Conservation (phyloP, 2,888 invertebrate genomes). For the Rapana venosa region DNA sequence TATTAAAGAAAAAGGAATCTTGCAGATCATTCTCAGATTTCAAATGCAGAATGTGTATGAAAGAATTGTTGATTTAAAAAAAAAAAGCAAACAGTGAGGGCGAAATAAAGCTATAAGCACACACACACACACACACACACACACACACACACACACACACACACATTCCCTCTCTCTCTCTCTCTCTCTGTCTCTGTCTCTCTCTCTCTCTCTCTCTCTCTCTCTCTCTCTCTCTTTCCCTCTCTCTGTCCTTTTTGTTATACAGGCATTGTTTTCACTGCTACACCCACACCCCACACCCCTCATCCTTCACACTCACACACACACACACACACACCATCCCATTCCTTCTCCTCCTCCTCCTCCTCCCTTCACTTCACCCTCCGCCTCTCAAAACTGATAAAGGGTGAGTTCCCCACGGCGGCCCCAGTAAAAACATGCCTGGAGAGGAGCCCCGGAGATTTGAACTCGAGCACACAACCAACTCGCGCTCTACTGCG, state of each 20-base stretch:
- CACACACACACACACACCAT: background rate
- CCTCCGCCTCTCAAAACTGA: background rate
- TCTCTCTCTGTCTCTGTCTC: too few relatives aligned
- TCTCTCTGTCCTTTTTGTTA: too few relatives aligned
- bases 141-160: too few relatives aligned
- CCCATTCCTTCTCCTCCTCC: background rate
- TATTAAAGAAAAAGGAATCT: too few relatives aligned
- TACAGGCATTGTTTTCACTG: too few relatives aligned
- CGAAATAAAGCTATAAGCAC: background rate
- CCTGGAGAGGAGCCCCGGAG: background rate
- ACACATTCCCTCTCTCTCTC: too few relatives aligned
- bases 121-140: too few relatives aligned
- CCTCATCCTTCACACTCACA: background rate
- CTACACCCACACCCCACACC: background rate
- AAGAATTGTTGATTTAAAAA: too few relatives aligned
- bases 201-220: background rate
- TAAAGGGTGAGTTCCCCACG: background rate
- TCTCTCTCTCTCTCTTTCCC: background rate
- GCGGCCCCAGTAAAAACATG: background rate
- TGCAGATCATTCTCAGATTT: too few relatives aligned
- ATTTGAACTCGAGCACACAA: conserved; percentile 4
- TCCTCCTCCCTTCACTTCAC: background rate
- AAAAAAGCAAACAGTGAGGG: background rate
- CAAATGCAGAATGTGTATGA: too few relatives aligned
- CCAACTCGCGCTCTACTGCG: background rate